Conservation (phyloP, 64 coral and sea anemone species). For the Montipora efflorescens region DNA sequence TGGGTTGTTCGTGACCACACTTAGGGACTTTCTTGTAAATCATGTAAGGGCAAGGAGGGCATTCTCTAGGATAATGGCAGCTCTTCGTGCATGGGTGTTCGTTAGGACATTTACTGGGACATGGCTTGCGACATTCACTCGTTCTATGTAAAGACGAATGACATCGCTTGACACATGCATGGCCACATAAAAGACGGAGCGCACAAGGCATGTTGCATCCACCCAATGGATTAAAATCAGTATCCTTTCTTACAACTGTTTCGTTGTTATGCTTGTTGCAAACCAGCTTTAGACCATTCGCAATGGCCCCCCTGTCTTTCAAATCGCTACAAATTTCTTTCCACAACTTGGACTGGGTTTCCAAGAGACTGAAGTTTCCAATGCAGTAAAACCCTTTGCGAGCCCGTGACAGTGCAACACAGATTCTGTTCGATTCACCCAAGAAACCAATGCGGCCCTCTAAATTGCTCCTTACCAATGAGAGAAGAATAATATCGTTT, state of each 20-base stretch:
- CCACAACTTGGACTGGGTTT: conserved; percentile 55
- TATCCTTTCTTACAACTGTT: not conserved
- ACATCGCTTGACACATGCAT: conserved; percentile 11
- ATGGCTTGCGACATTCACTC: not conserved
- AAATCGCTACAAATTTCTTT: conserved; percentile 72
- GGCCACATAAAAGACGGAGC: conserved; percentile 37
- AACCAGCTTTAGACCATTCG: conserved; percentile 20
- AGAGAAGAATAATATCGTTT: conserved; percentile 87
- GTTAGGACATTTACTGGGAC: not conserved
- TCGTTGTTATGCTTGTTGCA: conserved; percentile 62
- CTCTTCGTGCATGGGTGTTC: no score
- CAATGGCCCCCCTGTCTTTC: conserved; percentile 48
- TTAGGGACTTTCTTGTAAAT: not conserved
- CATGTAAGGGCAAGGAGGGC: not conserved
- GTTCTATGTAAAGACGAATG: not conserved
- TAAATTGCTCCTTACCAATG: conserved; percentile 80
- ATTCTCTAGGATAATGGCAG: conserved; percentile 33
- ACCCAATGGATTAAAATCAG: conserved; percentile 37
- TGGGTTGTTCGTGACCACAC: conserved; percentile 13
- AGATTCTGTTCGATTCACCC: conserved; percentile 59
- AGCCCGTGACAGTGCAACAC: conserved; percentile 55
- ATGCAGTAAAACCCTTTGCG: conserved; percentile 65
- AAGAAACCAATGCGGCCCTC: conserved; percentile 77
- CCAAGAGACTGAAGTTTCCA: conserved; percentile 46
- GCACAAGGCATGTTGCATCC: conserved; percentile 45